These are phyloP conservation scores for Nomada ruficornis DNA, from an alignment of 2,888 invertebrate species.

Conservation along the genomic window DNA sequence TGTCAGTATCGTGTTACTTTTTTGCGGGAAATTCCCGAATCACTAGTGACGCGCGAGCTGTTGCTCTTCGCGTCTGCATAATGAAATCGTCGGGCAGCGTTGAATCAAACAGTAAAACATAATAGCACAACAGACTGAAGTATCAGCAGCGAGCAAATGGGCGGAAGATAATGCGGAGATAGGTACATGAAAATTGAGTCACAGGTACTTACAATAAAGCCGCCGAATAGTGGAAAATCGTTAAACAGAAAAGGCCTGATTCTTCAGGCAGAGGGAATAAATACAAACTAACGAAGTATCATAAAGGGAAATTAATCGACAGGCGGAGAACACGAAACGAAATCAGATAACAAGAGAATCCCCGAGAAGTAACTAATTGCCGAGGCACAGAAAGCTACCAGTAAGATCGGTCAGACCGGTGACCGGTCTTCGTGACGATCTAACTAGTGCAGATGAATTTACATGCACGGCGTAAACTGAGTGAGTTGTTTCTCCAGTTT, in stretches of 20 bases:
- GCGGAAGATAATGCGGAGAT: no score
- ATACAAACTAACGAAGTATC: not conserved
- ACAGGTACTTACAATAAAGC: not conserved
- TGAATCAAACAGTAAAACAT: no score
- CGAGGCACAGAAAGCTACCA: slow-evolving; percentile 35
- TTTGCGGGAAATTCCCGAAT: not conserved
- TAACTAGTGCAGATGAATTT: slow-evolving; percentile 78
- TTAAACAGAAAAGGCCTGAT: not conserved
- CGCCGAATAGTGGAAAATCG: not conserved
- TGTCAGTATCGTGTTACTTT: not conserved
- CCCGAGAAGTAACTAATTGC: slow-evolving; percentile 9
- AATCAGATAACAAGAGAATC: slow-evolving; percentile 1
- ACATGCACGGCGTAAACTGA: slow-evolving; percentile 81
- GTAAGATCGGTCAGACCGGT: slow-evolving; percentile 64
- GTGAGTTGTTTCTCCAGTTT: slow-evolving; percentile 77
- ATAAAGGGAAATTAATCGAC: not conserved
- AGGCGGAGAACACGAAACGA: not conserved
- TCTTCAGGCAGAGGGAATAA: not conserved
- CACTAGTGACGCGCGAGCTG: no score
- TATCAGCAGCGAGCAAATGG: no score
- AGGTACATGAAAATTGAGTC: no score
- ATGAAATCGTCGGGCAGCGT: no score
- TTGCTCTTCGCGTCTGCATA: no score
- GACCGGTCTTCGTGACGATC: slow-evolving; percentile 63
- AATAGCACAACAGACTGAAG: no score